Evolutionary conservation across 2,888 invertebrate genomes (phyloP), one percentile per base, ranked within the genome.

Genomic region (Hofmannophila pseudospretella): DNA sequence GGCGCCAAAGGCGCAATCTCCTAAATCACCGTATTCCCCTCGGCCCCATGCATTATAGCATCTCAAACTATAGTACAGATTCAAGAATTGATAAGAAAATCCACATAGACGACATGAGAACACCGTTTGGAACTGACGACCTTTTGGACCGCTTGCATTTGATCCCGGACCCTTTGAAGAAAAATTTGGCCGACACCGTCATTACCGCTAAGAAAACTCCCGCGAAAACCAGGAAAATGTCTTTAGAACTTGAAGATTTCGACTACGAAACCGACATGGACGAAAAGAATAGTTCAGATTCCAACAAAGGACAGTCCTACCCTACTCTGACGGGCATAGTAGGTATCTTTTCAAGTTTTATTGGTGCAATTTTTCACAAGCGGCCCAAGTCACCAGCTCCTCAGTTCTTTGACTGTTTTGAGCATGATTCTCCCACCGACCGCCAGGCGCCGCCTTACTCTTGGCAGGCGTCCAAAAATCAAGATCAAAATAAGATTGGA

Each of bases 111-210:
- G 73, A 74, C 11, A 67, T 79, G 60, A 73, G 64, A 43, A 49
- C 62, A 16, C 45, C 62, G 0, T 73, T 66, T 27, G 62, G 58
- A 7, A 71, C 79, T 16, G 66, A 67, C 4, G 66, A 67, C 4
- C 62, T 75, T 37, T 44, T 79, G 10, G 67, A 71, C 40, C 77
- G 69, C 36, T 46, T 81, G 2, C 74, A 75, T 42, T 44, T 72
- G 1, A 66, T 80, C 35, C 72, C 79, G 0, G 79, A 82, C 50
- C 74, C 79, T 2, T 41, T 85, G 36, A 71, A 69, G 53, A 84
- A 81, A 51, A 81, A 82, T 55, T 56, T 85, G 31, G 85, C 80
- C 1, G 85, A 85, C 37, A 66, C 75, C 0, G 58, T 80, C 7
- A 67, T 70, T 23, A 64, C 60, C 0, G 51, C 51, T 3, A 60